Conservation (phyloP, 2,888 invertebrate species). For the Cistogaster globosa region DNA sequence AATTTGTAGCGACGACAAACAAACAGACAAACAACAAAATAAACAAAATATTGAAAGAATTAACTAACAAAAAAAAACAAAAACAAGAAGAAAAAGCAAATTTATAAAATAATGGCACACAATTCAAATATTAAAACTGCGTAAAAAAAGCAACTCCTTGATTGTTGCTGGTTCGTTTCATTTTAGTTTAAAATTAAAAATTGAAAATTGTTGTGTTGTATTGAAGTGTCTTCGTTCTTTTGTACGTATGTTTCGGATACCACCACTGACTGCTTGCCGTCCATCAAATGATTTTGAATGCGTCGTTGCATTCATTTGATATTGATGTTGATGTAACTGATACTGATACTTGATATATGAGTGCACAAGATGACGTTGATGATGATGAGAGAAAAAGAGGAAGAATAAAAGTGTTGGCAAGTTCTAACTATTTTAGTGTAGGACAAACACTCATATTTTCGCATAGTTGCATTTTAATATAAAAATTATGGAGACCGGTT, state of each 20-base stretch:
- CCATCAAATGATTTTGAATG: conserved; percentile 82
- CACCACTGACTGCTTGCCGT: conserved; percentile 74
- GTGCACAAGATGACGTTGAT: conserved; percentile 47
- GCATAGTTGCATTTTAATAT: not conserved
- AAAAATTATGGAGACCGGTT: conserved; percentile 2
- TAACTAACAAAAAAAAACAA: conserved; percentile 21
- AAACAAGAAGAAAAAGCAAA: too few relatives aligned
- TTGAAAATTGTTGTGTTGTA: conserved; percentile 41
- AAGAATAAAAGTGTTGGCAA: conserved; percentile 67
- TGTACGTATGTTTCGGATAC: conserved; percentile 56
- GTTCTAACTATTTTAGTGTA: conserved; percentile 62
- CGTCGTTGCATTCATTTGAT: conserved; percentile 80
- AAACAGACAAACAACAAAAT: conserved; percentile 48
- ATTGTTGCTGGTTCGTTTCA: conserved; percentile 56
- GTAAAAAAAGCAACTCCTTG: conserved; percentile 66
- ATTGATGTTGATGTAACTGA: conserved; percentile 65
- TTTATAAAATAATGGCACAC: conserved; percentile 72
- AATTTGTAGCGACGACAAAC: conserved; percentile 33
- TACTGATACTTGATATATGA: conserved; percentile 60
- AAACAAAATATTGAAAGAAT: conserved; percentile 25
- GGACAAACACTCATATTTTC: not conserved
- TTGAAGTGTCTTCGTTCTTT: not conserved
- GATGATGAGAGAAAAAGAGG: conserved; percentile 12
- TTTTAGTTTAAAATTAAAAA: conserved; percentile 46
- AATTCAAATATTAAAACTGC: conserved; percentile 74